Percentiles rank a stretch among this genome's conserved stretches.
Conservation (phyloP, 1,140 invertebrate species). For the Drosophila sechellia region DNA sequence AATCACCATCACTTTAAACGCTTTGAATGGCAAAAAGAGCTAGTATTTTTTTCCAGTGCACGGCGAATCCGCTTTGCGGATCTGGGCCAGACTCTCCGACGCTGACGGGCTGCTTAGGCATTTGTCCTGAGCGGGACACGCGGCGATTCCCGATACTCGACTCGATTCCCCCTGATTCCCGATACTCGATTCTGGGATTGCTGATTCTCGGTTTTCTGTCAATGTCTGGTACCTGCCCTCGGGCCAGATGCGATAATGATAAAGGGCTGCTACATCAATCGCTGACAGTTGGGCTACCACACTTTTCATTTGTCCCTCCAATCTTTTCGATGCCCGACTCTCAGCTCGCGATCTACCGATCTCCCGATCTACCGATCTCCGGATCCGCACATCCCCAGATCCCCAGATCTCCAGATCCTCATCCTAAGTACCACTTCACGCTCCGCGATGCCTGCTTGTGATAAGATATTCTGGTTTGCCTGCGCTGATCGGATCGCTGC, state of each 20-base stretch:
- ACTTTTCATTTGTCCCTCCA: slow-evolving; percentile 67
- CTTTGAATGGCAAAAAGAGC: no score
- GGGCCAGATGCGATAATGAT: slow-evolving; percentile 83
- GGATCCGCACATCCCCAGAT: background rate
- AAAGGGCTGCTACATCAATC: slow-evolving; percentile 84
- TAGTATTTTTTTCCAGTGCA: slow-evolving; percentile 6
- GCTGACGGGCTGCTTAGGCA: slow-evolving; percentile 80
- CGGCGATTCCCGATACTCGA: slow-evolving; percentile 20
- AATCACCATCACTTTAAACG: no score
- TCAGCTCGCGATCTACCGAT: background rate
- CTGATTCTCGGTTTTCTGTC: slow-evolving; percentile 12
- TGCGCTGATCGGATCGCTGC: background rate
- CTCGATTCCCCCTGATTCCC: background rate
- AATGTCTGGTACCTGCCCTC: slow-evolving; percentile 69
- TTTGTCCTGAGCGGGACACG: slow-evolving; percentile 69
- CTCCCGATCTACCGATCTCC: slow-evolving; percentile 9
- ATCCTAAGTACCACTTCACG: slow-evolving; percentile 76
- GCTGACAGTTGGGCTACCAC: slow-evolving; percentile 84
- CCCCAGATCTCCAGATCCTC: slow-evolving; percentile 7
- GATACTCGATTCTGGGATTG: background rate
- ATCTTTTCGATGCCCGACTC: no score
- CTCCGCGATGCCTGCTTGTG: slow-evolving; percentile 67
- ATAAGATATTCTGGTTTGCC: slow-evolving; percentile 77
- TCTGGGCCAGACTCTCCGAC: slow-evolving; percentile 71
- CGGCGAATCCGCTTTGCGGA: slow-evolving; percentile 21